Evolutionary conservation across 37 sponge, comb jelly and placozoan genomes (phyloP).

Genomic region (Diacarnus erythraeanus): DNA sequence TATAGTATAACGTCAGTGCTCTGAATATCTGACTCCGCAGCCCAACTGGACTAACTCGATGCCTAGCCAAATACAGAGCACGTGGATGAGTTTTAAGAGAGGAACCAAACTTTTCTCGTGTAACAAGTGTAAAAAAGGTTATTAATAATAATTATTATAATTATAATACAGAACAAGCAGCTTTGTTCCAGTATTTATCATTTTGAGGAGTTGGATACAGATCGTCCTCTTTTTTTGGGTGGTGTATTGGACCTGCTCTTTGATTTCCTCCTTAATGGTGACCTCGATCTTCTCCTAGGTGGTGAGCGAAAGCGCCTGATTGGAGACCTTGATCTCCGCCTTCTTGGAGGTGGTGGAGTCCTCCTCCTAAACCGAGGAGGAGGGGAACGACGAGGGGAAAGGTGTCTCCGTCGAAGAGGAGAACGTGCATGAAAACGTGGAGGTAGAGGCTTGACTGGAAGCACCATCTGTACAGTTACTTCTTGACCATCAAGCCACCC

Average conservation of each 20-base stretch:
- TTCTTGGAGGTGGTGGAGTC: background rate
- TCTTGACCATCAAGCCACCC: slow-evolving; percentile 83
- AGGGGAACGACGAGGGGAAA: slow-evolving; percentile 11
- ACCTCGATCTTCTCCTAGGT: slow-evolving; percentile 18
- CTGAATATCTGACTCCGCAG: too few species aligned
- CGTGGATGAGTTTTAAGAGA: too few species aligned
- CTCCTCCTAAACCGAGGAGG: background rate
- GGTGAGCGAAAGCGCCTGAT: slow-evolving; percentile 2
- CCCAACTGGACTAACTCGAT: too few species aligned
- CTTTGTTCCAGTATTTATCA: too few species aligned
- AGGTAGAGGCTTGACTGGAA: slow-evolving; percentile 49
- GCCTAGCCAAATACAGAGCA: too few species aligned
- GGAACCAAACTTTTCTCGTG: too few species aligned
- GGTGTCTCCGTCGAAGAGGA: slow-evolving; percentile 8
- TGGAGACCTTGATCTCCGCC: background rate
- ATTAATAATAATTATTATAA: too few species aligned
- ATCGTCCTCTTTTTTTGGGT: slow-evolving; percentile 11
- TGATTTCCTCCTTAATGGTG: slow-evolving; percentile 10
- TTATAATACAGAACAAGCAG: too few species aligned
- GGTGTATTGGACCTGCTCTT: background rate
- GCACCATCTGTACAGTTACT: slow-evolving; percentile 62
- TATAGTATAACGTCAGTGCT: too few species aligned
- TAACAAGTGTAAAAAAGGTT: too few species aligned
- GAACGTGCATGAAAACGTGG: slow-evolving; percentile 27
- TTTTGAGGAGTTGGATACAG: background rate